phyloP scores from a whole-genome alignment of 2,888 invertebrate genomes.

The Glyphotaelius pellucidus region DNA sequence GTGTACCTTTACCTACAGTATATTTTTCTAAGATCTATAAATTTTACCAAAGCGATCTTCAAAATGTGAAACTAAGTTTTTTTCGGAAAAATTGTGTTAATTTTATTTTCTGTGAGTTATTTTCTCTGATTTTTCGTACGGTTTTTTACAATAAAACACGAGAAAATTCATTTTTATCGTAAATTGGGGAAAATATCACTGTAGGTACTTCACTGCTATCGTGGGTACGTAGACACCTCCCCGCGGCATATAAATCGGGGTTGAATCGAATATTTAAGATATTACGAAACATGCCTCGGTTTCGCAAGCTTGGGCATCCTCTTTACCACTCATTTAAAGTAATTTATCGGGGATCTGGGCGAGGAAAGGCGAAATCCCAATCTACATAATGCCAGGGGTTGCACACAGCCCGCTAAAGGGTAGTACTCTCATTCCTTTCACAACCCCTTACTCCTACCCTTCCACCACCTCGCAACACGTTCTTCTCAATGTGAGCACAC shows the following conservation, averaged over 20 bases:
- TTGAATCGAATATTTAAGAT: conserved; percentile 31
- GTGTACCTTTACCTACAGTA: too few relatives aligned
- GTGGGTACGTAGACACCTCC: neutral
- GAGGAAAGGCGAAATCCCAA: conserved; percentile 59
- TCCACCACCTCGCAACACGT: conserved; percentile 41
- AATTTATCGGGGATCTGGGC: conserved; percentile 61
- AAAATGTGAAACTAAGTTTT: too few relatives aligned
- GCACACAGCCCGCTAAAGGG: conserved; percentile 34
- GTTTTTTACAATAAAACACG: neutral
- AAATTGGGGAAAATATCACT: neutral
- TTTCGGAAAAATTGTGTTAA: too few relatives aligned
- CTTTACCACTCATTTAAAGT: conserved; percentile 65
- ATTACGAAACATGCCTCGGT: conserved; percentile 32
- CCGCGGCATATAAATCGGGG: conserved; percentile 18
- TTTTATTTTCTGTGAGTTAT: too few relatives aligned
- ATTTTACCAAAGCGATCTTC: too few relatives aligned
- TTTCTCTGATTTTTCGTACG: too few relatives aligned
- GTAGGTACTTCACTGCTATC: neutral
- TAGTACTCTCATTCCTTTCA: neutral
- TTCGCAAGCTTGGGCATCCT: conserved; percentile 43
- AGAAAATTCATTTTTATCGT: neutral
- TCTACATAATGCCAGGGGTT: conserved; percentile 63
- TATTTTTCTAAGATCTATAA: too few relatives aligned
- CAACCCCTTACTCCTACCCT: conserved; percentile 8
- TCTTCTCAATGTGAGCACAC: conserved; percentile 14